Evolutionary conservation across 2,888 invertebrate genomes (phyloP).

Genomic region (Belgica antarctica): DNA sequence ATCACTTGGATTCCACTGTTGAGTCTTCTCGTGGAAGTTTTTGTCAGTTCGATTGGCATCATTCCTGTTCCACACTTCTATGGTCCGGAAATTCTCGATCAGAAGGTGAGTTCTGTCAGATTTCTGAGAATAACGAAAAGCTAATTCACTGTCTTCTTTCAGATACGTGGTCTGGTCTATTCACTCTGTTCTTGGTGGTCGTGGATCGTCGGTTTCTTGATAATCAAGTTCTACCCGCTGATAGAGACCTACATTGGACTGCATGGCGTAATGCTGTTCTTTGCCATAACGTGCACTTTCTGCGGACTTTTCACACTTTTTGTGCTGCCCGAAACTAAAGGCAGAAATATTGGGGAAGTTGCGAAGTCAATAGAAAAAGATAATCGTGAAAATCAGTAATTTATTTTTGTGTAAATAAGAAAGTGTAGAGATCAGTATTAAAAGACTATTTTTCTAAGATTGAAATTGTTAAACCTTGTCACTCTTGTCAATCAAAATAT

Average conservation of each 20-base stretch:
- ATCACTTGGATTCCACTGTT: slow-evolving; percentile 32
- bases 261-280: slow-evolving; percentile 6
- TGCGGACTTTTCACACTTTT: slow-evolving; percentile 36
- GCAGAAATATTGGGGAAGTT: slow-evolving; percentile 33
- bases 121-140: too few species aligned
- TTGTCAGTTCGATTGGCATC: slow-evolving; percentile 32
- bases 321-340: slow-evolving; percentile 40
- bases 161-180: slow-evolving; percentile 32
- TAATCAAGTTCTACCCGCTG: slow-evolving; percentile 32
- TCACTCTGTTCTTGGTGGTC: slow-evolving; percentile 23
- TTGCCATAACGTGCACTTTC: slow-evolving; percentile 23
- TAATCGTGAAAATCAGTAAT: too few species aligned
- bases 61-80: slow-evolving; percentile 36
- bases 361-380: slow-evolving; percentile 33
- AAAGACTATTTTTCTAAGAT: too few species aligned
- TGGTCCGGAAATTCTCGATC: slow-evolving; percentile 38
- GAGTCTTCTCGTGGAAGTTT: slow-evolving; percentile 25
- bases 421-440: too few species aligned
- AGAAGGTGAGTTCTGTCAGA: slow-evolving; percentile 25
- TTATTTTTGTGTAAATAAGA: too few species aligned
- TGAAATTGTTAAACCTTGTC: too few species aligned
- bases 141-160: background rate
- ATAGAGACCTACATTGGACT: slow-evolving; percentile 11
- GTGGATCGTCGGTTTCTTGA: slow-evolving; percentile 26
- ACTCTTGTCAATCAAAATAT: too few species aligned